phyloP scores from a whole-genome alignment of 2,113 vertebrate species.

The Leucopsar rothschildi region DNA sequence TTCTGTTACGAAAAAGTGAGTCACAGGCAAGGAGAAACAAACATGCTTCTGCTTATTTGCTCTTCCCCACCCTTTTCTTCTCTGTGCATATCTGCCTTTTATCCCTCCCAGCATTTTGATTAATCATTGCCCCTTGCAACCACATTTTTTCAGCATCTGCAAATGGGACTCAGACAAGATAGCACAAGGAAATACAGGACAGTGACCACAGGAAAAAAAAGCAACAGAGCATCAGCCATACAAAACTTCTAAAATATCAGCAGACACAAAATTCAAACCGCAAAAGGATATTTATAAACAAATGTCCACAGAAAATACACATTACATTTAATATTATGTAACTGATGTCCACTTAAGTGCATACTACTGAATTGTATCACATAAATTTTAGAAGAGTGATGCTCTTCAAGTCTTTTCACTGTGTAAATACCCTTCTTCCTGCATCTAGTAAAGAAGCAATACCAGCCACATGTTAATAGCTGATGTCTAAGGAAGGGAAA shows the following conservation, averaged over 20 bases:
- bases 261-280: background rate
- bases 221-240: background rate
- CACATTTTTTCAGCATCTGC: background rate
- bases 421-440: background rate
- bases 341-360: background rate
- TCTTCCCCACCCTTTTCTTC: background rate
- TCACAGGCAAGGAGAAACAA: slow-evolving; percentile 26
- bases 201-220: background rate
- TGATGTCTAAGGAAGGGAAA: background rate
- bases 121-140: background rate
- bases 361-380: background rate
- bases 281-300: background rate
- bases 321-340: background rate
- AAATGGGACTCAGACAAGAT: rapidly evolving
- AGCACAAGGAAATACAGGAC: background rate
- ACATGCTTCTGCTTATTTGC: background rate
- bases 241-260: background rate
- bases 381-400: background rate
- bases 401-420: background rate
- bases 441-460: background rate
- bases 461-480: background rate
- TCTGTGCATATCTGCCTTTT: background rate
- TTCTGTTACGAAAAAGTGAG: slow-evolving; percentile 13
- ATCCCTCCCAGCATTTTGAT: background rate
- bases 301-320: background rate